phyloP scores from a whole-genome alignment of 2,797 vertebrate species.

The Gorsachius magnificus region DNA sequence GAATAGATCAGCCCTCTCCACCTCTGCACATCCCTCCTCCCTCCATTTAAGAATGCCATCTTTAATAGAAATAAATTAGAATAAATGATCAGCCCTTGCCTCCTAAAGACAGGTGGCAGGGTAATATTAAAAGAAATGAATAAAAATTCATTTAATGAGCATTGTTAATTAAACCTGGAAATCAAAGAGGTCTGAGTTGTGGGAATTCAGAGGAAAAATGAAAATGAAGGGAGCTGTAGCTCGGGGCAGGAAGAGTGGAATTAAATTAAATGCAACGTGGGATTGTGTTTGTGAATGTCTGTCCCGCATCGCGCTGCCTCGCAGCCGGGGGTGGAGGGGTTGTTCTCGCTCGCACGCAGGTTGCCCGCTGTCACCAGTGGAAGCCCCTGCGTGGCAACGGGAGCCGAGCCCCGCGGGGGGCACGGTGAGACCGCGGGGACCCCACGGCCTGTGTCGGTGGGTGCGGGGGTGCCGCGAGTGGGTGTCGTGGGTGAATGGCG shows the following conservation, averaged over 20 bases:
- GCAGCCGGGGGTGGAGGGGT: slow-evolving; percentile 10
- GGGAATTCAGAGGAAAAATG: slow-evolving; percentile 76
- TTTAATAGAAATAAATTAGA: slow-evolving; percentile 71
- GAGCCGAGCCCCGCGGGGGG: neutral
- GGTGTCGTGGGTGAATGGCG: too few relatives aligned
- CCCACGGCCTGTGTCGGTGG: neutral
- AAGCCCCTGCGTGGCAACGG: neutral
- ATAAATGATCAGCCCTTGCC: slow-evolving; percentile 62
- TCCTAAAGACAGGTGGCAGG: slow-evolving; percentile 74
- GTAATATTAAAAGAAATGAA: slow-evolving; percentile 76
- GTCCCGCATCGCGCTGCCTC: slow-evolving; percentile 39
- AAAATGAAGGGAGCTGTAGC: slow-evolving; percentile 75
- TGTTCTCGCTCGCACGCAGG: neutral
- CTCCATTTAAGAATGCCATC: slow-evolving; percentile 38
- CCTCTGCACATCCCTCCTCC: neutral
- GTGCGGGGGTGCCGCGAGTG: neutral
- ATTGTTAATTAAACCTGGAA: slow-evolving; percentile 81
- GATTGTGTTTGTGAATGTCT: slow-evolving; percentile 65
- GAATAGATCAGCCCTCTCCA: neutral
- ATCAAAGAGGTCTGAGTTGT: slow-evolving; percentile 77
- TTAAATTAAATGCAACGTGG: slow-evolving; percentile 72
- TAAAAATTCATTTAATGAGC: slow-evolving; percentile 79
- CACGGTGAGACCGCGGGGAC: neutral
- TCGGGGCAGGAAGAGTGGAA: slow-evolving; percentile 71
- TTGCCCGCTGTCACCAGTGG: neutral